Percentiles rank a stretch among this genome's conserved stretches.
phyloP scores from a whole-genome alignment of 2,113 vertebrate genomes.

The Syngnathus floridae region DNA sequence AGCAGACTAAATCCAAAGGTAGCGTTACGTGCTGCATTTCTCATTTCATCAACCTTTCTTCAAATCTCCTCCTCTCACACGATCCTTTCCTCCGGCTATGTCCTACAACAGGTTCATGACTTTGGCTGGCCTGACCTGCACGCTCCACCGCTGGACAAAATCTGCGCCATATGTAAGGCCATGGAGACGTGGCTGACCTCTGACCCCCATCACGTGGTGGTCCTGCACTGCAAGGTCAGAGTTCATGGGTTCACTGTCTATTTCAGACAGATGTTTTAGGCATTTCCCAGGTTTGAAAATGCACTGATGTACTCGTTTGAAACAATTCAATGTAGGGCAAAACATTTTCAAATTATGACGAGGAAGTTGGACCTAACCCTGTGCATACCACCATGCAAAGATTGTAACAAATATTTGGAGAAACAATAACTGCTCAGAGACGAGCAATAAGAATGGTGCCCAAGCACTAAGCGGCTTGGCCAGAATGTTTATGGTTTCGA shows the following conservation, averaged over 20 bases:
- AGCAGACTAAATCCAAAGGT: conserved; percentile 82
- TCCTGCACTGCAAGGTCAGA: conserved; percentile 87
- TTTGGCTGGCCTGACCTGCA: conserved; percentile 90
- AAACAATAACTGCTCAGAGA: conserved; percentile 8
- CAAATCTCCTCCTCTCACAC: conserved; percentile 5
- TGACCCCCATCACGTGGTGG: conserved; percentile 86
- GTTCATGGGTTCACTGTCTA: conserved; percentile 26
- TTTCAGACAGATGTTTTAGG: conserved; percentile 7
- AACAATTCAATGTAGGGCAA: background rate
- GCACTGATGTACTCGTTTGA: too few species aligned
- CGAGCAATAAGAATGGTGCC: conserved; percentile 12
- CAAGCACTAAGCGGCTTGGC: conserved; percentile 25
- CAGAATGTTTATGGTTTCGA: conserved; percentile 26
- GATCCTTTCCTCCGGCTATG: background rate
- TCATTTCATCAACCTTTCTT: background rate
- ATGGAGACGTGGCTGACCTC: conserved; percentile 88
- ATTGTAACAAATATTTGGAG: background rate
- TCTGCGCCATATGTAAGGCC: conserved; percentile 89
- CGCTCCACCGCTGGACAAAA: conserved; percentile 84
- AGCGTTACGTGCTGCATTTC: background rate
- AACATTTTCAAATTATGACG: background rate
- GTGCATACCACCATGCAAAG: background rate
- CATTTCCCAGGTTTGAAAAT: conserved; percentile 13
- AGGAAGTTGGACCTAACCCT: background rate
- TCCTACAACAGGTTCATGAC: conserved; percentile 77